Conservation (phyloP, 2,888 invertebrate genomes). For the Drosophila anceps region DNA sequence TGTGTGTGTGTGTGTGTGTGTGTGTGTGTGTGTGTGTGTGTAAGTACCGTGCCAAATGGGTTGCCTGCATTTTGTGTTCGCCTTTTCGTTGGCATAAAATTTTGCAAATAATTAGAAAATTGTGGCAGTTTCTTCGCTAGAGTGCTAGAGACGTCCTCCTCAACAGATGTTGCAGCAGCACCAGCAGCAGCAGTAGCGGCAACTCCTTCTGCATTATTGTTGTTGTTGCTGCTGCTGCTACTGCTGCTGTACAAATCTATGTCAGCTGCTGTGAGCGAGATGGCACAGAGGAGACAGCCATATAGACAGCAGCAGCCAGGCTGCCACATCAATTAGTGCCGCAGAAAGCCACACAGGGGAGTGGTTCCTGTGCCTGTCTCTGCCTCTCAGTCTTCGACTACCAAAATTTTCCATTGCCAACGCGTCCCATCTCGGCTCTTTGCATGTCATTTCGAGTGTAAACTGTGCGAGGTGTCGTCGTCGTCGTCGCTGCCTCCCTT, state of each 20-base stretch:
- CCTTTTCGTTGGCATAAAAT: conserved; percentile 77
- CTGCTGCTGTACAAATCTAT: conserved; percentile 54
- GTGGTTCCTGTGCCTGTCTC: conserved; percentile 19
- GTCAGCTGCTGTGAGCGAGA: conserved; percentile 47
- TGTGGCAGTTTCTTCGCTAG: conserved; percentile 69
- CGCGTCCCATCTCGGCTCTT: conserved; percentile 41
- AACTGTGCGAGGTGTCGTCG: conserved; percentile 71
- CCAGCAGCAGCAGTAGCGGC: conserved; percentile 27
- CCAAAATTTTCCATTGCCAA: conserved; percentile 34
- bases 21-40: conserved; percentile 14
- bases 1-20: conserved; percentile 9
- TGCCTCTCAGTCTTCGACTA: conserved; percentile 27
- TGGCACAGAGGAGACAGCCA: conserved; percentile 27
- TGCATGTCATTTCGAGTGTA: conserved; percentile 74
- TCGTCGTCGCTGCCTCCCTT: conserved; percentile 48
- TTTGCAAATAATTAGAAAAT: conserved; percentile 81
- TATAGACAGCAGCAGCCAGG: conserved; percentile 42
- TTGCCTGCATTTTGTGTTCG: conserved; percentile 47
- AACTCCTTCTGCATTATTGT: conserved; percentile 29
- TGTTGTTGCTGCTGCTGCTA: conserved; percentile 28
- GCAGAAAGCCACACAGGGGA: conserved; percentile 69
- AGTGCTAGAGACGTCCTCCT: conserved; percentile 37
- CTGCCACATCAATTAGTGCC: conserved; percentile 77
- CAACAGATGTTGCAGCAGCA: conserved; percentile 47
- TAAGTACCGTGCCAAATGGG: conserved; percentile 20